A percentile compares a stretch with the other conserved stretches of the same genome.
Conservation (phyloP, 2,797 vertebrate species). For the Falco novaeseelandiae region DNA sequence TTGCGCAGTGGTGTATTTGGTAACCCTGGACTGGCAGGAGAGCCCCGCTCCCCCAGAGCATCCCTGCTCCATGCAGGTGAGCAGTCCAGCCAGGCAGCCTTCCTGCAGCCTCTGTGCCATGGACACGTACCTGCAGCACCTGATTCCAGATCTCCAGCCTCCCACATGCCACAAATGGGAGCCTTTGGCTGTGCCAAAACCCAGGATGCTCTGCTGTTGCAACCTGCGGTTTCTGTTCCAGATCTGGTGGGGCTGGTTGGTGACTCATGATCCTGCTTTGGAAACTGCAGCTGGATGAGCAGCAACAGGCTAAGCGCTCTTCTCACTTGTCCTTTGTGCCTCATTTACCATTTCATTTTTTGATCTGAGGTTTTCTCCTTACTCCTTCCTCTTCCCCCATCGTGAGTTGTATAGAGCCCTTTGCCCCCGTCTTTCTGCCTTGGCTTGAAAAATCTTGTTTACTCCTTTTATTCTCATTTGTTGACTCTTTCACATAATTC, state of each 20-base stretch:
- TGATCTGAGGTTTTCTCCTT: background rate
- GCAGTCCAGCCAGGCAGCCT: background rate
- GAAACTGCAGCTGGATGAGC: background rate
- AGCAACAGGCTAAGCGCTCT: background rate
- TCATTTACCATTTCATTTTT: background rate
- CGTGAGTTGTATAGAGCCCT: background rate
- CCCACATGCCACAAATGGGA: background rate
- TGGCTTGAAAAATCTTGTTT: background rate
- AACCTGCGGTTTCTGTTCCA: background rate
- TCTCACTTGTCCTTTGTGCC: background rate
- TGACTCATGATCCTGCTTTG: background rate
- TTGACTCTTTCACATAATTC: background rate
- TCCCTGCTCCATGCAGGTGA: background rate
- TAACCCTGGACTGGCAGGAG: background rate
- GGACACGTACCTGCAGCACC: background rate
- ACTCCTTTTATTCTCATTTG: background rate
- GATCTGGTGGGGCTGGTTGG: background rate
- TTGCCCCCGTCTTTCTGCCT: background rate
- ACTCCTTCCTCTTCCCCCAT: background rate
- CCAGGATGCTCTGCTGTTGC: background rate
- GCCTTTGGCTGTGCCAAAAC: background rate
- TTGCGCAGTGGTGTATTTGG: fast-evolving
- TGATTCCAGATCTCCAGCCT: background rate
- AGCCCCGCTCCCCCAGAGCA: background rate
- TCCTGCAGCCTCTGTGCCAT: fast-evolving